Conservation (phyloP, 2,888 invertebrate species). For the Drosophila niveifrons region DNA sequence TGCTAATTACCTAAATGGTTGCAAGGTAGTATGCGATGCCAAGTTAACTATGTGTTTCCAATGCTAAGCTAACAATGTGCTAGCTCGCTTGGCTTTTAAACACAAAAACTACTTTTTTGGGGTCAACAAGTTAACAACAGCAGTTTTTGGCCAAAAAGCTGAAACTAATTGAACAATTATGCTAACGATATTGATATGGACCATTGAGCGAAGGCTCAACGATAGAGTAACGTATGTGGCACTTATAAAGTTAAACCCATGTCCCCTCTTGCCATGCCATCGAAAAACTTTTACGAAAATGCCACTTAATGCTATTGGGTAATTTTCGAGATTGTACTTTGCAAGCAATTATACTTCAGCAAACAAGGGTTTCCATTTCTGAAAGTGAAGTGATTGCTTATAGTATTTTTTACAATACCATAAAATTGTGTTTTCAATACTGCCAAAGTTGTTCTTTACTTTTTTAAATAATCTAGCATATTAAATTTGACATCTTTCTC, state of each 20-base stretch:
- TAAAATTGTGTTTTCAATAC: too few relatives aligned
- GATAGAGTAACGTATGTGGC: background rate
- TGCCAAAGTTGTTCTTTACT: too few relatives aligned
- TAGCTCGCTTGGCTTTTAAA: constrained; percentile 10
- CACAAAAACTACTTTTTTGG: constrained; percentile 28
- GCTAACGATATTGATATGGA: constrained; percentile 45
- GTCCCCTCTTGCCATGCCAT: background rate
- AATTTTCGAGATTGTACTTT: background rate
- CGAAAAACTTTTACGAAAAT: background rate
- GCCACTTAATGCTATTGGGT: background rate
- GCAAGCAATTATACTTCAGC: background rate
- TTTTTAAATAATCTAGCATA: background rate
- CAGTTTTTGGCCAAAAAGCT: constrained; percentile 29
- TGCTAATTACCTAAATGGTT: constrained; percentile 75
- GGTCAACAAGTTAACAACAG: constrained; percentile 41
- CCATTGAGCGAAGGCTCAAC: constrained; percentile 1
- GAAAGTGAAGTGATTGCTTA: background rate
- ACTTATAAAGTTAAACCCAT: constrained; percentile 15
- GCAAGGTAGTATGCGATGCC: constrained; percentile 59
- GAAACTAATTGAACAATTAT: constrained; percentile 59
- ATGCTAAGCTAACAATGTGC: constrained; percentile 46
- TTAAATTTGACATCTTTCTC: background rate
- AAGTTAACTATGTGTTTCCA: constrained; percentile 28
- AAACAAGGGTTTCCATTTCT: background rate
- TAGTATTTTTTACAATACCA: too few relatives aligned